Base-by-base conservation (phyloP, 1,140 invertebrate species). In the Schlechtendalia chinensis region DNA sequence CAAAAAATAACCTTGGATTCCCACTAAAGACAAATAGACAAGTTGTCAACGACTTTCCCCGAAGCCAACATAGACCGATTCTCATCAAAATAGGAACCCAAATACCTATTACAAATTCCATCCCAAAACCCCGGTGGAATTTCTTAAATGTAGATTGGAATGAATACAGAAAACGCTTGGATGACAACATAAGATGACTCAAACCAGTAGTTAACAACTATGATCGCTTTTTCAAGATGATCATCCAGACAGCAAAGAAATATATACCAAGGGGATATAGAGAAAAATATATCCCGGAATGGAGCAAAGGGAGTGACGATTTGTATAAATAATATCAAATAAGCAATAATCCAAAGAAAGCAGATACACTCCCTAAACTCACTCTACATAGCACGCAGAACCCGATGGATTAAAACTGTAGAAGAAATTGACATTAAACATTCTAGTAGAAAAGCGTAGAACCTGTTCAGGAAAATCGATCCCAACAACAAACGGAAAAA, bases 361-460 rank as follows among this genome's bases (percentile, higher is more conserved):
- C 50, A 53, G 50, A 53, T 53, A 14, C 50, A 53, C 50, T 53
- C n/a, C 50, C 16, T 53, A 53, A 53, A 53, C 14, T 53, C 50
- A 53, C 11, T 53, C 50, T 53, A 6, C 50, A 5, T 53, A 53
- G 10, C 50, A 53, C 50, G 50, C 8, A 56, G n/a, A 56, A 56
- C 53, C 53, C 53, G 53, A 56, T 56, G 16, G 53, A 56, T 56
- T 19, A 56, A 56, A n/a, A 56, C 53, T n/a, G 19, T 56, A 56
- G 53, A 56, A 56, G 53, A 56, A 56, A 56, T 56, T 19, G 53
- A 56, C 8, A 1, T 56, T 56, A 56, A 56, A 61, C 59, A 27
- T 29, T 61, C 59, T 61, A 61, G 59, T 24, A 61, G 24, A 61
- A 61, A 61, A 61, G 59, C 27, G 56, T 59, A n/a, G 24, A 59